Conservation (phyloP, 1,140 invertebrate species). For the Drosophila sturtevanti region DNA sequence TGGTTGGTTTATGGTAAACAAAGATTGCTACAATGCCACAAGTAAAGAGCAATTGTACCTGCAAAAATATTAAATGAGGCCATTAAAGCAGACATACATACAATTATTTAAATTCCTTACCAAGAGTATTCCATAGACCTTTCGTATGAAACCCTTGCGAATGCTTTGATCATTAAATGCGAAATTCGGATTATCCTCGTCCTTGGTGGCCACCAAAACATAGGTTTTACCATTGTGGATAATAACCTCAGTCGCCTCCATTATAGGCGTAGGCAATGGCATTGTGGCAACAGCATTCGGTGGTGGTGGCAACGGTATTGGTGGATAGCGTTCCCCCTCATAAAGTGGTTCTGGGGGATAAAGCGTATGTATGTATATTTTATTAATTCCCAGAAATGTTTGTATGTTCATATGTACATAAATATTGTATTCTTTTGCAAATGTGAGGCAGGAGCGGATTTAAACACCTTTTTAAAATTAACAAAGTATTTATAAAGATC, state of each 20-base stretch:
- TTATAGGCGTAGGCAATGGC: not conserved
- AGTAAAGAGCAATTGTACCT: constrained; percentile 57
- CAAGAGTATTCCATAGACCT: constrained; percentile 59
- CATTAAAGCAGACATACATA: not conserved
- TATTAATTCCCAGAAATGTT: not conserved
- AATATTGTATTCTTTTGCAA: no score
- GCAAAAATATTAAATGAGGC: not conserved
- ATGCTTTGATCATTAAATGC: constrained; percentile 53
- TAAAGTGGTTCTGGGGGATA: constrained; percentile 26
- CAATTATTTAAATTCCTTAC: no score
- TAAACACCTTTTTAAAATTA: no score
- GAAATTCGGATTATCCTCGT: constrained; percentile 13
- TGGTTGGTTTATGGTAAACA: constrained; percentile 46
- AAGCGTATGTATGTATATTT: not conserved
- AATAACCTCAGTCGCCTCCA: constrained; percentile 33
- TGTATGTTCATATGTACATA: no score
- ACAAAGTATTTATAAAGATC: no score
- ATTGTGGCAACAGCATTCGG: not conserved
- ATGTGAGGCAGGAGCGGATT: no score
- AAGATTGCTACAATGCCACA: constrained; percentile 44
- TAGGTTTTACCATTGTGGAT: constrained; percentile 4
- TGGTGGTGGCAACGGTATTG: constrained; percentile 32
- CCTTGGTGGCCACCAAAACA: not conserved
- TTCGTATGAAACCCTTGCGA: constrained; percentile 61
- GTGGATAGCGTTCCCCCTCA: constrained; percentile 49